Percentiles rank a stretch among this genome's conserved stretches.
Conservation (phyloP, 1,140 invertebrate genomes). For the Planococcus citri region DNA sequence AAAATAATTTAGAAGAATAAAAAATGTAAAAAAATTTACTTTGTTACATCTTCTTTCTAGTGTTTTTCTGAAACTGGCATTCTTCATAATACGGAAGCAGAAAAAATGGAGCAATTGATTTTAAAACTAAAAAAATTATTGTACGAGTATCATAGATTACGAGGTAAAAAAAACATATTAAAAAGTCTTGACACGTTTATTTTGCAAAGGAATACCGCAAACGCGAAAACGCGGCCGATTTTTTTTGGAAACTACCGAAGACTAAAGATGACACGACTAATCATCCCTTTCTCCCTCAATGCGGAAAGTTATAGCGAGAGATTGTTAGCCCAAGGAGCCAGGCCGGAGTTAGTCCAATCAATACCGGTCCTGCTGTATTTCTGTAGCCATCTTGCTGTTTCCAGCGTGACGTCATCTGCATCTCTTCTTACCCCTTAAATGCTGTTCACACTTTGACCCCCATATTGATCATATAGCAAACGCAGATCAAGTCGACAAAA, state of each 20-base stretch:
- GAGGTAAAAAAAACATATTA: no score
- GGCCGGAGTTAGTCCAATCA: conserved; percentile 1
- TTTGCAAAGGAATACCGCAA: not conserved
- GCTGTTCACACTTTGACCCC: not conserved
- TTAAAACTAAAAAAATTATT: not conserved
- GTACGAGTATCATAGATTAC: not conserved
- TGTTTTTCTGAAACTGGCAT: not conserved
- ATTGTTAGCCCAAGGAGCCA: conserved; percentile 1
- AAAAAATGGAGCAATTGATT: not conserved
- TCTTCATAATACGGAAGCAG: not conserved
- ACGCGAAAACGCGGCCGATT: conserved; percentile 1
- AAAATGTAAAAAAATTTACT: not conserved
- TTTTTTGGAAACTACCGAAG: not conserved
- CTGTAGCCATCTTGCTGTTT: conserved; percentile 6
- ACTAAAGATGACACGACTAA: conserved; percentile 6
- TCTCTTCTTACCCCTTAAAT: not conserved
- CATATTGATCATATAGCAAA: not conserved
- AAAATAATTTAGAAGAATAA: not conserved
- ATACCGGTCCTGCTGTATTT: conserved; percentile 2
- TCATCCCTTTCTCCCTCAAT: conserved; percentile 6
- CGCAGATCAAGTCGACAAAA: not conserved
- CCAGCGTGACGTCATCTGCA: conserved; percentile 1
- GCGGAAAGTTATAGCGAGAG: conserved; percentile 5
- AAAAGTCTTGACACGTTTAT: not conserved
- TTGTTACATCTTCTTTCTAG: not conserved